A percentile compares a stretch with the other conserved stretches of the same genome.
phyloP scores from a whole-genome alignment of 2,888 invertebrate species.

The Euspilapteryx auroguttella region DNA sequence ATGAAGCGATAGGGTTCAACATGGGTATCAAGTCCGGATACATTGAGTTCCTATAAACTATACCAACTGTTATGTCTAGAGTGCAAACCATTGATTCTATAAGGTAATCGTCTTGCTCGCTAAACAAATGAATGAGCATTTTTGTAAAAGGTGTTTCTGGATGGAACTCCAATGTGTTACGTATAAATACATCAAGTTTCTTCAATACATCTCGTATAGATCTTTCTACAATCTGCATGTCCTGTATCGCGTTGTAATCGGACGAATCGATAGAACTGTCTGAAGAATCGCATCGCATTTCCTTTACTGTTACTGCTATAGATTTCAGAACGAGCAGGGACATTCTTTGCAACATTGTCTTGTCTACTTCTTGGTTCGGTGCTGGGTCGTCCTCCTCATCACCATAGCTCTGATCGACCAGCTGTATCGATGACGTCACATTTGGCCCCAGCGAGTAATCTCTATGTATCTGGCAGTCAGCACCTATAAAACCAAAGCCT shows the following conservation, averaged over 20 bases:
- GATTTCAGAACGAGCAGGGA: constrained; percentile 86
- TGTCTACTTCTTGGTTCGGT: constrained; percentile 61
- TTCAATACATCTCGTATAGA: constrained; percentile 82
- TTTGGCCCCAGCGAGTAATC: constrained; percentile 38
- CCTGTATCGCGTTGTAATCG: constrained; percentile 84
- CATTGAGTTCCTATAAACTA: constrained; percentile 79
- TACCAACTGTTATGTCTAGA: constrained; percentile 83
- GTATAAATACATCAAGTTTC: constrained; percentile 81
- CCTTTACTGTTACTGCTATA: constrained; percentile 87
- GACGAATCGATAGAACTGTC: constrained; percentile 84
- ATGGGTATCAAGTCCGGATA: constrained; percentile 79
- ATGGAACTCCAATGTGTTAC: constrained; percentile 79
- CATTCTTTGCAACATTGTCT: constrained; percentile 82
- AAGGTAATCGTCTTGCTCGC: constrained; percentile 88
- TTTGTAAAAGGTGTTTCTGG: constrained; percentile 87
- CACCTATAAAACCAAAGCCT: constrained; percentile 46
- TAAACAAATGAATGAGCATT: constrained; percentile 84
- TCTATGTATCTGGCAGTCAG: constrained; percentile 33
- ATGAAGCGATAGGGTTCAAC: constrained; percentile 85
- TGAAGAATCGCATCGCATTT: constrained; percentile 84
- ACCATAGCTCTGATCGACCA: constrained; percentile 49
- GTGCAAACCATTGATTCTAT: constrained; percentile 93
- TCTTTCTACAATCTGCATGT: constrained; percentile 85
- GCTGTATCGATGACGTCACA: constrained; percentile 33
- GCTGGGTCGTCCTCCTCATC: constrained; percentile 34